Percentiles rank a stretch among this genome's conserved stretches.
phyloP scores from a whole-genome alignment of 2,113 vertebrate species.

The Mirza zaza region DNA sequence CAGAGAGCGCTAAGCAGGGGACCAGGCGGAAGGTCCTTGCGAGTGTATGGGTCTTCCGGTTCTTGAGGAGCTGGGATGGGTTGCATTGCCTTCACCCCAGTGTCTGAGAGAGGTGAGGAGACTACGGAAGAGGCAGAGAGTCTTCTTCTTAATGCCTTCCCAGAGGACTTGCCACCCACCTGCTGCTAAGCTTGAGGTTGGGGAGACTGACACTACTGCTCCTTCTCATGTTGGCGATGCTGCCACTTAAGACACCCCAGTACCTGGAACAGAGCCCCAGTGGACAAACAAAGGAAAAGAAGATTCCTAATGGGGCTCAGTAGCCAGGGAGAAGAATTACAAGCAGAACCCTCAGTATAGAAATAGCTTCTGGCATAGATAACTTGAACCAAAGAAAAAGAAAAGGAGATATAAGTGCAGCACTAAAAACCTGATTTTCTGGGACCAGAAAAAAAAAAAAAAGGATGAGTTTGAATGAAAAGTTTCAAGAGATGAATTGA shows the following conservation, averaged over 20 bases:
- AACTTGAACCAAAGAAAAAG: not conserved
- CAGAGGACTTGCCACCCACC: not conserved
- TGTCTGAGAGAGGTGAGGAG: not conserved
- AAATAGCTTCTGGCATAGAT: conserved; percentile 12
- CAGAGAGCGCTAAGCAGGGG: not conserved
- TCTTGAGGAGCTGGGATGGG: not conserved
- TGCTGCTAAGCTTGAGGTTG: not conserved
- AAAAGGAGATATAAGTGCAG: not conserved
- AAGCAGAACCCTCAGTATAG: not conserved
- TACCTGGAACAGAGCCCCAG: not conserved
- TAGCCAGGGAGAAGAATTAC: not conserved
- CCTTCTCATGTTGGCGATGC: not conserved
- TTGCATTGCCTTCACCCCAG: not conserved
- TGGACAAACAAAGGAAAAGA: not conserved
- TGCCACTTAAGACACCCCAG: not conserved
- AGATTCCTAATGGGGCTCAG: not conserved
- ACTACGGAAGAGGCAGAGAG: not conserved
- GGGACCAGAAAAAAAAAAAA: not conserved
- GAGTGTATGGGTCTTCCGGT: not conserved
- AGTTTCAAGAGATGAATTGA: conserved; percentile 1
- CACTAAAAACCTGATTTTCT: not conserved
- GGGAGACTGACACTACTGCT: not conserved
- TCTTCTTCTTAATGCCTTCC: not conserved
- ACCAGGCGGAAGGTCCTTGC: not conserved
- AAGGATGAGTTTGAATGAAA: not conserved